Evolutionary conservation across 2,797 vertebrate species (phyloP), one percentile per base, ranked within the genome.

Genomic region (Girardinus metallicus): DNA sequence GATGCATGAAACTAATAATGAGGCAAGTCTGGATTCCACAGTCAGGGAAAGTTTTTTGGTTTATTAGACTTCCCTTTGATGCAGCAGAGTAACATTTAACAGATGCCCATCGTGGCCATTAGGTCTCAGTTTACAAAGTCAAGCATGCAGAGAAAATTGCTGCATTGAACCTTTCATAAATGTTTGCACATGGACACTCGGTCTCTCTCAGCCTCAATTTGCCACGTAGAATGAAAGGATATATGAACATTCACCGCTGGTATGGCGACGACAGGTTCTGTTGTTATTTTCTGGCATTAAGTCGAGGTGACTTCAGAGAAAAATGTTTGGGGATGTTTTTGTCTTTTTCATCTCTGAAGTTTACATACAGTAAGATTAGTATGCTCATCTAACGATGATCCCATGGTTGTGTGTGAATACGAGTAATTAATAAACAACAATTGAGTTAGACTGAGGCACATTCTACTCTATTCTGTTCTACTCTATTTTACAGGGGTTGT

Each of bases 31-130:
- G 88, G 80, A 79, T 78, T 82, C 76, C 73, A 57, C 57, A 47
- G 23, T 80, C 74, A 83, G 73, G n/a, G 57, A 60, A 31, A 0
- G 57, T 62, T 31, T 76, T 46, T 26, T 75, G 21, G 82, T 82
- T 93, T 78, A 90, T 73, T 85, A 87, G 85, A 91, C 79, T 64
- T 70, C 66, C 79, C 85, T 95, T 94, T 95, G 94, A 95, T 94
- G 92, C 92, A 55, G 81, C 74, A 66, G 31, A 41, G 81, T 92
- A 95, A 95, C 83, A 78, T 92, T 86, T 91, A 92, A 89, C 94
- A 95, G 91, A 95, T 94, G 94, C 76, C 80, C 76, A 70, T 82
- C 9, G 3, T 36, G 62, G 2, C 62, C 62, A 29, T 82, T 79
- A 77, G 77, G 79, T 57, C 70, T 71, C 43, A 21, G 78, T 70